Evolutionary conservation across 2,888 invertebrate species (phyloP).

Genomic region (Mimachlamys varia): DNA sequence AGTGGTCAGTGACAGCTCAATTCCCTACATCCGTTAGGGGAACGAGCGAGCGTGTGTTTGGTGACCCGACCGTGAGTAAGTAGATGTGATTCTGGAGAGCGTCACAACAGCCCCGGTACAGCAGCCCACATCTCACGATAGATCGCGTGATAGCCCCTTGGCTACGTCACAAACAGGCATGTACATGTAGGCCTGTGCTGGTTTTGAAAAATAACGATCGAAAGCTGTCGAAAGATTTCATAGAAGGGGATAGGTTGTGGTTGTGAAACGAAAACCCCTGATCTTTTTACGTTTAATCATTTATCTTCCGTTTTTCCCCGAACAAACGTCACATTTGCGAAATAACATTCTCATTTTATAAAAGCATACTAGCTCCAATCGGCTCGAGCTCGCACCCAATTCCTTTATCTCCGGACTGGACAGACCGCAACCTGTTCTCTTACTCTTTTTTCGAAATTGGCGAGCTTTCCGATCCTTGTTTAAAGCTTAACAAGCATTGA

Average conservation of each 20-base stretch:
- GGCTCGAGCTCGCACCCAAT: too few relatives aligned
- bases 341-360: too few relatives aligned
- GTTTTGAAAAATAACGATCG: background rate
- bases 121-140: background rate
- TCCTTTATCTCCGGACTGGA: too few relatives aligned
- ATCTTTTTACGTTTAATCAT: too few relatives aligned
- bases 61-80: background rate
- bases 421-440: too few relatives aligned
- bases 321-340: too few relatives aligned
- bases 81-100: background rate
- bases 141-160: background rate
- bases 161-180: background rate
- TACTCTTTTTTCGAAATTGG: too few relatives aligned
- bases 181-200: background rate
- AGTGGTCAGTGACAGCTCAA: constrained; percentile 6
- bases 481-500: too few relatives aligned
- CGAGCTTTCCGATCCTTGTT: too few relatives aligned
- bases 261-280: too few relatives aligned
- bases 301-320: too few relatives aligned
- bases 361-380: too few relatives aligned
- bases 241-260: background rate
- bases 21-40: background rate
- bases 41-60: background rate
- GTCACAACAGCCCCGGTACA: background rate
- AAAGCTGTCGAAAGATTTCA: background rate